These are phyloP conservation scores for Catagonus wagneri DNA, from an alignment of 2,113 vertebrate species.

Conservation along the genomic window DNA sequence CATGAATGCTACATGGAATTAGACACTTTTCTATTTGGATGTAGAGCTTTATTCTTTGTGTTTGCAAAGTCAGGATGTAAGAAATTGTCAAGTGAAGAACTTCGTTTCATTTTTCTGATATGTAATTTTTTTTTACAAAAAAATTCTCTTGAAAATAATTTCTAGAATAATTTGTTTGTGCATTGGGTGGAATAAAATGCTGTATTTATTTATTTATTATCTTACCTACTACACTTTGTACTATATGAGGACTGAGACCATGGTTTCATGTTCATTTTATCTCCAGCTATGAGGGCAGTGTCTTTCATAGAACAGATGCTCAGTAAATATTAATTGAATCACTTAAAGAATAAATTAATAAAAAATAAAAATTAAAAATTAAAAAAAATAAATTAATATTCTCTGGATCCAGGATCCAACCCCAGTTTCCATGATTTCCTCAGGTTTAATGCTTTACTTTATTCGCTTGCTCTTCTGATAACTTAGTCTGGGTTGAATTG, in stretches of 20 bases:
- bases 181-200: not conserved
- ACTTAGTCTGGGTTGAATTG: not conserved
- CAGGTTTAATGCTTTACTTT: not conserved
- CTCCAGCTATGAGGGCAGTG: not conserved
- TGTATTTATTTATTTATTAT: not conserved
- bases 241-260: not conserved
- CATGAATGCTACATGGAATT: not conserved
- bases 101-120: not conserved
- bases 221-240: not conserved
- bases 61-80: not conserved
- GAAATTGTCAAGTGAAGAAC: not conserved
- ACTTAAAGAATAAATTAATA: constrained; percentile 1
- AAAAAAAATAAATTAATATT: not conserved
- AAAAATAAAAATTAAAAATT: no score
- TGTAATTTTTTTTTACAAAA: not conserved
- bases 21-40: not conserved
- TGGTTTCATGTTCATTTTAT: not conserved
- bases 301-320: not conserved
- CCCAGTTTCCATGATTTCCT: not conserved
- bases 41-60: not conserved
- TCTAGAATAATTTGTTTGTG: not conserved
- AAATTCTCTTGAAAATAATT: constrained; percentile 17
- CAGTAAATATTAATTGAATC: not conserved
- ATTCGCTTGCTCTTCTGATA: not conserved
- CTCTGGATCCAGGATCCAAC: not conserved